Percentiles rank a stretch among this genome's conserved stretches.
Evolutionary conservation across 2,797 vertebrate species (phyloP).

Genomic region (Coracias cyanogaster): DNA sequence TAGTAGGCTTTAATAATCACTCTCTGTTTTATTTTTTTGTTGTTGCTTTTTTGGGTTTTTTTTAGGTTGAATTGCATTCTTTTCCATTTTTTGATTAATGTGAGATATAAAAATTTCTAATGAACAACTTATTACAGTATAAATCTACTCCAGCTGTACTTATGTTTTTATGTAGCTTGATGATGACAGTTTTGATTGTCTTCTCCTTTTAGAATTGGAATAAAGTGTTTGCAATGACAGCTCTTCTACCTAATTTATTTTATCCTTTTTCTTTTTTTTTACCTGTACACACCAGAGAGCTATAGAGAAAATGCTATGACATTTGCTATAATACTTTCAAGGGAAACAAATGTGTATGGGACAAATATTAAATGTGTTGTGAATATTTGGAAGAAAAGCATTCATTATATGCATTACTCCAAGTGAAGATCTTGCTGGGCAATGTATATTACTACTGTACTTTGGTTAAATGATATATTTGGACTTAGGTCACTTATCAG

Average conservation of each 20-base stretch:
- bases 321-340: constrained; percentile 69
- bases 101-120: background rate
- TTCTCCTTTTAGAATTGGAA: constrained; percentile 28
- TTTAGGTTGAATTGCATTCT: background rate
- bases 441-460: constrained; percentile 2
- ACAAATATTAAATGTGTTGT: constrained; percentile 46
- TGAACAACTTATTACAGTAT: constrained; percentile 18
- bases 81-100: background rate
- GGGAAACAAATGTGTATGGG: constrained; percentile 47
- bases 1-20: background rate
- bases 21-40: background rate
- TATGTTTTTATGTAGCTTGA: background rate
- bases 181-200: constrained; percentile 22
- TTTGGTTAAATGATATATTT: constrained; percentile 66
- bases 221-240: constrained; percentile 12
- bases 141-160: constrained; percentile 12
- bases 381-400: constrained; percentile 57
- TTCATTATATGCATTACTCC: constrained; percentile 21
- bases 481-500: constrained; percentile 68
- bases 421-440: background rate
- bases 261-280: background rate
- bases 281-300: constrained; percentile 18
- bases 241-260: constrained; percentile 21
- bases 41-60: no score
- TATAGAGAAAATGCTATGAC: constrained; percentile 60